These are phyloP conservation scores for Chrysolina americana DNA, from an alignment of 2,888 invertebrate species.

Conservation along the genomic window DNA sequence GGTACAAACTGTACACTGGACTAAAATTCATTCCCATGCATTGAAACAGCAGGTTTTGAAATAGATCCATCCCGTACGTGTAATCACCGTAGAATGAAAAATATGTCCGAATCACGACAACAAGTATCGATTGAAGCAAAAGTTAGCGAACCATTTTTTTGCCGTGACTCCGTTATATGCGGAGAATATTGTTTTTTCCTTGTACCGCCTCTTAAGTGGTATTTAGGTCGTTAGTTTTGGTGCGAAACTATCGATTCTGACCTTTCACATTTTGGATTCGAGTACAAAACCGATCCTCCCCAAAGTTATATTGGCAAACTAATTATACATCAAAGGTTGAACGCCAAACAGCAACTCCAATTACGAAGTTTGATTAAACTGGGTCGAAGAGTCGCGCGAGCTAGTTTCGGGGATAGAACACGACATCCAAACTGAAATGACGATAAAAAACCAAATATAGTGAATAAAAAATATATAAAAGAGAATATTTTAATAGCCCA, in stretches of 20 bases:
- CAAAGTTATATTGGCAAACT: conserved; percentile 35
- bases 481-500: too few species aligned
- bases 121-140: conserved; percentile 1
- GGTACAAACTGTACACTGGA: too few species aligned
- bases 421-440: too few species aligned
- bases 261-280: conserved; percentile 25
- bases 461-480: too few species aligned
- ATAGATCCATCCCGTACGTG: background rate
- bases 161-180: conserved; percentile 20
- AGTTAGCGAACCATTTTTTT: conserved; percentile 23
- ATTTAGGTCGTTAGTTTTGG: conserved; percentile 48
- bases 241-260: conserved; percentile 43
- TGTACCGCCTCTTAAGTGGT: conserved; percentile 51
- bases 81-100: conserved; percentile 12
- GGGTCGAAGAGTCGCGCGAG: conserved; percentile 24
- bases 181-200: conserved; percentile 35
- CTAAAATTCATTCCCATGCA: too few species aligned
- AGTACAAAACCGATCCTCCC: conserved; percentile 35
- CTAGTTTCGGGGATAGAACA: background rate
- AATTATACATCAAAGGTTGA: conserved; percentile 37
- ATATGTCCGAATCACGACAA: conserved; percentile 12
- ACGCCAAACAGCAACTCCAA: conserved; percentile 32
- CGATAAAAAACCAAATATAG: too few species aligned
- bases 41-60: too few species aligned
- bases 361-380: conserved; percentile 36